Evolutionary conservation across 2,797 vertebrate genomes (phyloP), one percentile per base, ranked within the genome.

Genomic region (Aeoliscus strigatus): DNA sequence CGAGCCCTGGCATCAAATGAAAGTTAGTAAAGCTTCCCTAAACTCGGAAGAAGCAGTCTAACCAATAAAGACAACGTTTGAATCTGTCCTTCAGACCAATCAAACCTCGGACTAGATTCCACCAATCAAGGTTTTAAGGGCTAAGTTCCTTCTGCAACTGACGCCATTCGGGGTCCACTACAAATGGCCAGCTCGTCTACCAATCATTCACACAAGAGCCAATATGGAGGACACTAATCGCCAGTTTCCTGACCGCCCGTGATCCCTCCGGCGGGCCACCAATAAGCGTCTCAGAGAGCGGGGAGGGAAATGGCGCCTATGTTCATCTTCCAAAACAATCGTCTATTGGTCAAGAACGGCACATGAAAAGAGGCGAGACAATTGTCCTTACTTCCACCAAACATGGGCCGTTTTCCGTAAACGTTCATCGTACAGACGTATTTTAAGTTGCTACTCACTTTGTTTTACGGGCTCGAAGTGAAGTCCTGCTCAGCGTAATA

Each of bases 21-120:
- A 86, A 86, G 77, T 86, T 88, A 81, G 73, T 77, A 82, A 78
- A 78, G 73, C 80, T 87, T 85, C 84, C 65, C 79, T 73, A 60
- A 46, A 83, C 80, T 73, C 48, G 60, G 83, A 81, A 87, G 85
- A 83, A 77, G 57, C 70, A 71, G 66, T 54, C 86, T 85, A 91
- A 90, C 89, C 89, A 91, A 91, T 91, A 91, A 91, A 89, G 89
- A 84, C 84, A 86, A 88, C 83, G 89, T 89, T 89, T 84, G 87
- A 85, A 86, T 89, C 73, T 88, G 88, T 91, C 90, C 86, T 89
- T 91, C 90, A 91, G 90, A 91, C 90, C 90, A 91, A 91, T 91
- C 90, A 91, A 90, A 91, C 90, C 87, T 85, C 88, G 88, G 87
- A 90, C 90, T 88, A 87, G 83, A 88, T 90, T 91, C 90, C 90